Evolutionary conservation across 2,888 invertebrate genomes (phyloP).

Genomic region (Omphaloscelis lunosa): DNA sequence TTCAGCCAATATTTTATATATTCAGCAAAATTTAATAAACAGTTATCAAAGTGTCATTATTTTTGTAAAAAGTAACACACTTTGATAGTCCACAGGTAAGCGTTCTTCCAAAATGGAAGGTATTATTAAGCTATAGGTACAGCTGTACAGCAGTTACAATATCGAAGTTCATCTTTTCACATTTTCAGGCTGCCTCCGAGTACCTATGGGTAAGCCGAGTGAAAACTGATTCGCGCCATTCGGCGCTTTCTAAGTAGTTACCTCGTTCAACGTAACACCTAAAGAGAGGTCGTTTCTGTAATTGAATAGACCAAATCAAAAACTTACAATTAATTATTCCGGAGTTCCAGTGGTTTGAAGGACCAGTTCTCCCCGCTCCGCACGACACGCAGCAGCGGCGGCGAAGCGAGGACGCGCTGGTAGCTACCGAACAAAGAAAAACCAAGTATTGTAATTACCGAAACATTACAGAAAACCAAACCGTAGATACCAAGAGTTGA

Average conservation of each 20-base stretch:
- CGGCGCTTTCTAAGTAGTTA: background rate
- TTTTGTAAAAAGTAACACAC: background rate
- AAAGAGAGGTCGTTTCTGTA: background rate
- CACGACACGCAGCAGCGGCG: constrained; percentile 32
- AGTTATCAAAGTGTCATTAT: background rate
- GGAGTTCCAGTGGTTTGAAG: background rate
- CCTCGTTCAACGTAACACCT: background rate
- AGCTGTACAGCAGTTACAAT: background rate
- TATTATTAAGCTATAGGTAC: background rate
- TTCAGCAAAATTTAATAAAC: too few species aligned
- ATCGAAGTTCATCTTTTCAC: background rate
- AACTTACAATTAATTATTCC: constrained; percentile 17
- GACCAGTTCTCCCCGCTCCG: constrained; percentile 19
- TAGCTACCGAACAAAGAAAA: constrained; percentile 9
- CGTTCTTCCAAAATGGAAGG: background rate
- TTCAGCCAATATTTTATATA: too few species aligned
- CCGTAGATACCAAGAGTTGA: background rate
- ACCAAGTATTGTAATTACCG: background rate
- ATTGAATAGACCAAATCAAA: background rate
- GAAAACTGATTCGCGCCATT: background rate
- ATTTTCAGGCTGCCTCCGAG: background rate
- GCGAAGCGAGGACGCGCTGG: constrained; percentile 16
- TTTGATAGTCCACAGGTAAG: background rate
- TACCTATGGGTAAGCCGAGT: background rate
- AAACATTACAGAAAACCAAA: background rate